Evolutionary conservation across 2,797 vertebrate genomes (phyloP), one percentile per base, ranked within the genome.

Genomic region (Podargus strigoides): DNA sequence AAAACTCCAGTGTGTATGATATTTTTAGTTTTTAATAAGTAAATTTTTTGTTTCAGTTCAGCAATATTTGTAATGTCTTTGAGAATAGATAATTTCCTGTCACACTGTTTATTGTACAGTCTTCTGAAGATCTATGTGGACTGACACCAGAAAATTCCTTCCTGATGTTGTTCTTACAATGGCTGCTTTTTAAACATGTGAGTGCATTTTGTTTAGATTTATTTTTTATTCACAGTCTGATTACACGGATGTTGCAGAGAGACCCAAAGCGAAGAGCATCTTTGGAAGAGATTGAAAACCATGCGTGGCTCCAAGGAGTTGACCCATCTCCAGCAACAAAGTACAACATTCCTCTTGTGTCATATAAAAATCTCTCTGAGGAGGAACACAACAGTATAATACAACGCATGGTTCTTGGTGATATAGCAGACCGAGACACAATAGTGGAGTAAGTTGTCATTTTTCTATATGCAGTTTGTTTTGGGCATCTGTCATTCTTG

Each of bases 321-420:
- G 99, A 99, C 96, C 99, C 99, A 1, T 99, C 99, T 19, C 99
- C 99, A 7, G 99, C 99, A 82, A 99, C 99, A 12, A 99, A 99
- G 95, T 99, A 98, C 89, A 99, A 98, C 97, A 99, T 99, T 92
- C 99, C 99, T 20, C 98, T 99, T 4, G 99, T 99, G n/a, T 99
- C 99, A 1, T 99, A 99, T 96, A 99, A 99, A 97, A 99, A 98
- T 56, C 98, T 99, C 67, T 99, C 99, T 0, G 99, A 99, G 52
- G 99, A 99, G 95, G 99, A 99, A 76, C 99, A 99, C 98, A 99
- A 99, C 97, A 98, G 99, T 92, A 99, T 99, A 95, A 99, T 99
- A 82, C 99, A 99, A 96, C 99, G 99, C 90, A 99, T 99, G 99
- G 99, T 99, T 81, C 98, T 99, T 0, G 99, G 99, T 22, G 99